Evolutionary conservation across 1,140 invertebrate genomes (phyloP).

Genomic region (Chionoecetes opilio): DNA sequence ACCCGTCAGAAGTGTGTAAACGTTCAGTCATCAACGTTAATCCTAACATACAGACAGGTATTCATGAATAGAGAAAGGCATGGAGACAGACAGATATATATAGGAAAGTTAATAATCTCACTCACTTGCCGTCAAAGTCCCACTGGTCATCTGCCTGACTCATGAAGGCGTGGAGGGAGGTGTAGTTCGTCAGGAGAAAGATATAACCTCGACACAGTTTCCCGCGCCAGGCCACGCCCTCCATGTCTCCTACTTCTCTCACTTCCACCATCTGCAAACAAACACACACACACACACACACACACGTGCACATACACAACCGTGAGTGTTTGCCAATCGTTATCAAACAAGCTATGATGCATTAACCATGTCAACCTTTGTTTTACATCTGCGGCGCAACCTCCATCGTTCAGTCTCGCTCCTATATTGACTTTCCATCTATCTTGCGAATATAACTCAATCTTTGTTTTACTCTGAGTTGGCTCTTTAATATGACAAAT

Average conservation of each 20-base stretch:
- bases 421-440: neutral
- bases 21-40: too few species aligned
- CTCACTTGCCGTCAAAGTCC: constrained; percentile 65
- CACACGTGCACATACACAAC: constrained; percentile 24
- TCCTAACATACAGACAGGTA: too few species aligned
- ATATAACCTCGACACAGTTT: constrained; percentile 47
- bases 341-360: constrained; percentile 11
- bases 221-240: neutral
- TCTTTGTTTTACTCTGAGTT: neutral
- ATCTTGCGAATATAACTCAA: neutral
- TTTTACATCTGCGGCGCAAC: neutral
- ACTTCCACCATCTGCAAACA: constrained; percentile 52
- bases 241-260: neutral
- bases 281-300: neutral
- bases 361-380: neutral
- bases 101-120: neutral
- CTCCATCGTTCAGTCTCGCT: too few species aligned
- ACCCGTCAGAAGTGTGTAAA: too few species aligned
- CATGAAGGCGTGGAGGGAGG: constrained; percentile 23
- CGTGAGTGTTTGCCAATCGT: neutral
- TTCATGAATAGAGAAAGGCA: too few species aligned
- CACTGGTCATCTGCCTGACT: constrained; percentile 21
- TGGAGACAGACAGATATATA: too few species aligned
- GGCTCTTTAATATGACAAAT: neutral
- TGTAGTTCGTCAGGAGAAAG: constrained; percentile 37